A percentile compares a stretch with the other conserved stretches of the same genome.
Evolutionary conservation across 1,140 invertebrate genomes (phyloP).

Genomic region (Matsumurasca onukii): DNA sequence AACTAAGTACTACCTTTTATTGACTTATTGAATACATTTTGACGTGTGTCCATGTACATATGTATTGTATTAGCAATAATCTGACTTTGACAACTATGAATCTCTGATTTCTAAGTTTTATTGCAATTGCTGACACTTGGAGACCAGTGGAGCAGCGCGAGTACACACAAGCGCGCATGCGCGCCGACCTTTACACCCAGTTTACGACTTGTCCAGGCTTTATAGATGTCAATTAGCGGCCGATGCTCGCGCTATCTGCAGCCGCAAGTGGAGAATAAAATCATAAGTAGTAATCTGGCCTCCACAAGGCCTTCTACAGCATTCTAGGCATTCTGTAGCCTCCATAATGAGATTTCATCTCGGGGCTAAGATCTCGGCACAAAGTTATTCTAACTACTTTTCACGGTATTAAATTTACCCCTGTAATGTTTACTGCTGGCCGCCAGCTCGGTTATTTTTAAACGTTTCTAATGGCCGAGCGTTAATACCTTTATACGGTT

Average conservation of each 20-base stretch:
- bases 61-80: too few species aligned
- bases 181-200: background rate
- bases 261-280: conserved; percentile 17
- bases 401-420: background rate
- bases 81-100: too few species aligned
- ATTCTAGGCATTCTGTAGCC: background rate
- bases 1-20: too few species aligned
- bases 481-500: too few species aligned
- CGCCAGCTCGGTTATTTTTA: too few species aligned
- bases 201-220: background rate
- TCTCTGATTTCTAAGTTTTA: too few species aligned
- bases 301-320: background rate
- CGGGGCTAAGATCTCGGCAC: background rate
- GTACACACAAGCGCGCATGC: background rate
- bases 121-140: background rate
- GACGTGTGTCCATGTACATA: too few species aligned
- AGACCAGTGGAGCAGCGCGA: background rate
- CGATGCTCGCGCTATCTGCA: conserved; percentile 13
- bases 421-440: background rate
- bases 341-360: background rate
- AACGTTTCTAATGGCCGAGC: too few species aligned
- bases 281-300: conserved; percentile 11
- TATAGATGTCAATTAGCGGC: conserved; percentile 17
- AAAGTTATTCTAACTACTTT: background rate
- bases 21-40: too few species aligned